Conservation (phyloP, 1,140 invertebrate species). For the Colletes gigas region DNA sequence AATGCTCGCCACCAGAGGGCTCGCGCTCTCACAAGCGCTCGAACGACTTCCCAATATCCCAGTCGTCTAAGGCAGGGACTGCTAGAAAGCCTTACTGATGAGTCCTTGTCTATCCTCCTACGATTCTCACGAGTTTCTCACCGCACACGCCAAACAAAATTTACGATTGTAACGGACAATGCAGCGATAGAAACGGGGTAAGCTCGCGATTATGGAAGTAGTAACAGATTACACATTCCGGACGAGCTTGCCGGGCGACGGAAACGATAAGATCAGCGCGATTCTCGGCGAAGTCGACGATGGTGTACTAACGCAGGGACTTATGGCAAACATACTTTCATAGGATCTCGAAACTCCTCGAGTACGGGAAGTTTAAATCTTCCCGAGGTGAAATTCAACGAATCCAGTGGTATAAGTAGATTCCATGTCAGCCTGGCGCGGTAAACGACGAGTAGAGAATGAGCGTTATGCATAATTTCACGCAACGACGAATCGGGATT, state of each 20-base stretch:
- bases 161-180: not conserved
- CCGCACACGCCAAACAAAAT: no score
- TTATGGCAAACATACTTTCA: constrained; percentile 28
- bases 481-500: not conserved
- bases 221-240: constrained; percentile 20
- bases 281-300: constrained; percentile 1
- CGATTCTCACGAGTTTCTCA: no score
- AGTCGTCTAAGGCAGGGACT: no score
- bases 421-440: constrained; percentile 43
- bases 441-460: not conserved
- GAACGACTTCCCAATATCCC: no score
- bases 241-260: constrained; percentile 1
- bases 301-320: constrained; percentile 9
- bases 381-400: constrained; percentile 38
- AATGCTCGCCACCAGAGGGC: no score
- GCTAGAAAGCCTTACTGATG: no score
- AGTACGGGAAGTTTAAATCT: constrained; percentile 58
- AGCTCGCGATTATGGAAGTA: constrained; percentile 32
- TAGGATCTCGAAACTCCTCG: constrained; percentile 29
- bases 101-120: no score
- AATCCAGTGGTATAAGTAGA: constrained; percentile 53
- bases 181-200: not conserved
- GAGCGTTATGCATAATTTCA: not conserved
- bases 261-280: constrained; percentile 26
- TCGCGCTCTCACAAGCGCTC: no score